A percentile compares a stretch with the other conserved stretches of the same genome.
Conservation (phyloP, 2,888 invertebrate species). For the Mythimna ferrago region DNA sequence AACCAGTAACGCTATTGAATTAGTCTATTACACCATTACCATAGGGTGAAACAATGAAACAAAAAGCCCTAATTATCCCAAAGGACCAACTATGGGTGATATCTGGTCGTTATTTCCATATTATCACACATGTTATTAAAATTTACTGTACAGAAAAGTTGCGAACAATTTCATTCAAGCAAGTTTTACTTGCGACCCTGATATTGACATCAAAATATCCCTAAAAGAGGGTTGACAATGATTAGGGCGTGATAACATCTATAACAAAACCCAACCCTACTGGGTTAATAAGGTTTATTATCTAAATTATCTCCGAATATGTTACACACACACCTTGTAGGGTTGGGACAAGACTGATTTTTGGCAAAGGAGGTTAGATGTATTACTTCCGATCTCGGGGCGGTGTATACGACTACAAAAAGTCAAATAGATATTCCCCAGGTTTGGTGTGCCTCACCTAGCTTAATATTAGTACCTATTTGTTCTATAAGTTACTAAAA, state of each 20-base stretch:
- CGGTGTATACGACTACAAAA: too few species aligned
- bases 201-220: conserved; percentile 67
- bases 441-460: too few species aligned
- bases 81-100: conserved; percentile 28
- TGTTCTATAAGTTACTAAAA: too few species aligned
- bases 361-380: neutral
- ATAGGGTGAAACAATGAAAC: conserved; percentile 7
- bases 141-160: conserved; percentile 52
- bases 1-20: neutral
- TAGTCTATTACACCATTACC: neutral
- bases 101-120: conserved; percentile 31
- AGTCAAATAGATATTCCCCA: too few species aligned
- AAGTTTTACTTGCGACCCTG: conserved; percentile 48
- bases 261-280: conserved; percentile 65
- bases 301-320: conserved; percentile 74
- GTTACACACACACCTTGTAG: conserved; percentile 54
- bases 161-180: conserved; percentile 44
- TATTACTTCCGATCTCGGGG: too few species aligned
- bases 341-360: conserved; percentile 46
- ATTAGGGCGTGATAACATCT: conserved; percentile 71
- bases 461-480: too few species aligned
- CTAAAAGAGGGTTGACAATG: conserved; percentile 62
- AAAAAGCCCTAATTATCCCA: conserved; percentile 17
- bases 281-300: conserved; percentile 69
- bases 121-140: conserved; percentile 45